Evolutionary conservation across 2,888 invertebrate genomes (phyloP), one percentile per base, ranked within the genome.

Genomic region (Ypsolopha sequella): DNA sequence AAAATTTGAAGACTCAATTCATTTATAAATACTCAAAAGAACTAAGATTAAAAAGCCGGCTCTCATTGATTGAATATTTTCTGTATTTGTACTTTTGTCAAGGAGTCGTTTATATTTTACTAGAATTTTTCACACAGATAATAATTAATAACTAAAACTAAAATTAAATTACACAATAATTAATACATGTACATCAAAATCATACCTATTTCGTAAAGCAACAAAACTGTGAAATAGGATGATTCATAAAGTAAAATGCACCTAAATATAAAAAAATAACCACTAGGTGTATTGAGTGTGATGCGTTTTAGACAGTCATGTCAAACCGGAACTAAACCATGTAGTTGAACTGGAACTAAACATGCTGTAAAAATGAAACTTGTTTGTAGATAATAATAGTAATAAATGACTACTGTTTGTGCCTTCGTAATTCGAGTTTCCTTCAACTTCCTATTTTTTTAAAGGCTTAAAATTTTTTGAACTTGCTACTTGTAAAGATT

Each of bases 231-330:
- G 4, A 24, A 24, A 24, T 24, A 24, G 24, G 24, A 3, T 24
- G 24, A 24, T 24, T 11, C 43, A 11, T 43, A 13, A 14, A 49
- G 11, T 70, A 80, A 85, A 81, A 82, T 81, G 84, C 82, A 80
- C 78, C 81, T 81, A 81, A 70, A n/a, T n/a, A n/a, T n/a, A 66
- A 64, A 61, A 66, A 65, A 72, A 62, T 64, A 48, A 41, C 6
- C 39, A 24, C 77, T 80, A 81, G 80, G 80, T 80, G 78, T 69
- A 58, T 55, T 60, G 57, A 60, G 59, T 62, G 59, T 63, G 58
- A 63, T 63, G 58, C 8, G 11, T 39, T 39, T 11, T 11, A 39
- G 11, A 9, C 39, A 39, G 11, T 39, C 39, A 39, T 39, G 11
- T 1, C 11, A 1, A 39, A 39, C 2, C 9, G 1, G 10, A 3